phyloP scores from a whole-genome alignment of 1,140 invertebrate genomes.

The Nylanderia fulva region DNA sequence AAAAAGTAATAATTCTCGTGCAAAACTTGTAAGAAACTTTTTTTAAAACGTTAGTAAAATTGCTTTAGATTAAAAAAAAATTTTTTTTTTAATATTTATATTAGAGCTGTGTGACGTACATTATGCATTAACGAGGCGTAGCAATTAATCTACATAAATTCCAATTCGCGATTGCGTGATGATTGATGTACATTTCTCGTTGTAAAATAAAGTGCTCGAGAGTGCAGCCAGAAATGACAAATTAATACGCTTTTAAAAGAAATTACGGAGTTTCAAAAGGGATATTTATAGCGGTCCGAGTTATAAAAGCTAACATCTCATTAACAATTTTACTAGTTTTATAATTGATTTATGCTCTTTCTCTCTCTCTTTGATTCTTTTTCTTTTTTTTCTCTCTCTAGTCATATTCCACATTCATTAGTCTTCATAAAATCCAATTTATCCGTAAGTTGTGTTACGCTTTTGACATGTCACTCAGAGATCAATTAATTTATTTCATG shows the following conservation, averaged over 20 bases:
- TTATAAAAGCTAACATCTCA: conserved; percentile 32
- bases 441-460: conserved; percentile 26
- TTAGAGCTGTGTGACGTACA: not conserved
- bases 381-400: not conserved
- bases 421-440: conserved; percentile 64
- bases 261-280: conserved; percentile 21
- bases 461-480: conserved; percentile 23
- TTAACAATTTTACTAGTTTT: conserved; percentile 53
- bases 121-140: not conserved
- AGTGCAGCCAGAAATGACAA: conserved; percentile 5
- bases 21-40: not conserved
- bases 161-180: conserved; percentile 5
- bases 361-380: conserved; percentile 27
- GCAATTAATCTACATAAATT: conserved; percentile 29
- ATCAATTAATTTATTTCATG: conserved; percentile 17
- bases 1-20: not conserved
- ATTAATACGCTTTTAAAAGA: conserved; percentile 32
- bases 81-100: not conserved
- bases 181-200: conserved; percentile 30
- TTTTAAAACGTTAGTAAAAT: not conserved
- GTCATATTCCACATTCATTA: conserved; percentile 45
- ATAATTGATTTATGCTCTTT: conserved; percentile 34
- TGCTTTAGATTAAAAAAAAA: too few relatives aligned
- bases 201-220: conserved; percentile 33
- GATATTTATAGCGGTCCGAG: conserved; percentile 24